Evolutionary conservation across 2,113 vertebrate species (phyloP).

Genomic region (Pelobates fuscus): DNA sequence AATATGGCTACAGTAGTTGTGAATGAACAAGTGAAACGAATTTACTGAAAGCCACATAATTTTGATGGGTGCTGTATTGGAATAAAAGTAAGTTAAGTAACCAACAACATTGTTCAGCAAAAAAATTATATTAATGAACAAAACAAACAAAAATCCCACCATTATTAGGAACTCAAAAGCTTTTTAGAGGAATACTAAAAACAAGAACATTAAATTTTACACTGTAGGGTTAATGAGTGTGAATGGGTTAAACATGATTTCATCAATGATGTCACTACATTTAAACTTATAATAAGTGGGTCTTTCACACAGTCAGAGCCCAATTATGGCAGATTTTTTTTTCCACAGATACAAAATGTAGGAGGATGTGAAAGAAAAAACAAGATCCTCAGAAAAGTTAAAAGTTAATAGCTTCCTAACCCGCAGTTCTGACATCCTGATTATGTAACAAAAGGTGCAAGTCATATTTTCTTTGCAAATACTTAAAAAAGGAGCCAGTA

Average conservation of each 20-base stretch:
- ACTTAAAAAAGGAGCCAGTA: slow-evolving; percentile 33
- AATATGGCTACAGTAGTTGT: too few species aligned
- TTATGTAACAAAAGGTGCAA: slow-evolving; percentile 45
- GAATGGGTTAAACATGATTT: slow-evolving; percentile 37
- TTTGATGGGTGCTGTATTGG: too few species aligned
- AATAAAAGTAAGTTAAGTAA: too few species aligned
- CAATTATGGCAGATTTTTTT: slow-evolving; percentile 43
- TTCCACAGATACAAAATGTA: slow-evolving; percentile 41
- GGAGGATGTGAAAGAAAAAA: slow-evolving; percentile 40
- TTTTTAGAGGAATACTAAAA: background rate
- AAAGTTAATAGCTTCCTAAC: slow-evolving; percentile 38
- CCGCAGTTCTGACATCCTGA: slow-evolving; percentile 31
- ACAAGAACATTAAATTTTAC: background rate
- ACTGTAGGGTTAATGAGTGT: background rate
- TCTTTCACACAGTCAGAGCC: slow-evolving; percentile 34
- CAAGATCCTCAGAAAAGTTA: slow-evolving; percentile 35
- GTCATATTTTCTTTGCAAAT: slow-evolving; percentile 47
- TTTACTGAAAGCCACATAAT: too few species aligned
- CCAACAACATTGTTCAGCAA: too few species aligned
- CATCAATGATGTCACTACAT: slow-evolving; percentile 39
- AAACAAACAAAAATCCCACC: too few species aligned
- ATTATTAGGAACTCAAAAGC: too few species aligned
- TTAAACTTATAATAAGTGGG: slow-evolving; percentile 36
- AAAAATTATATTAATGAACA: too few species aligned
- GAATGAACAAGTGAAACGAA: too few species aligned